Evolutionary conservation across 2,113 vertebrate species (phyloP).

Genomic region (Alexandromys fortis): DNA sequence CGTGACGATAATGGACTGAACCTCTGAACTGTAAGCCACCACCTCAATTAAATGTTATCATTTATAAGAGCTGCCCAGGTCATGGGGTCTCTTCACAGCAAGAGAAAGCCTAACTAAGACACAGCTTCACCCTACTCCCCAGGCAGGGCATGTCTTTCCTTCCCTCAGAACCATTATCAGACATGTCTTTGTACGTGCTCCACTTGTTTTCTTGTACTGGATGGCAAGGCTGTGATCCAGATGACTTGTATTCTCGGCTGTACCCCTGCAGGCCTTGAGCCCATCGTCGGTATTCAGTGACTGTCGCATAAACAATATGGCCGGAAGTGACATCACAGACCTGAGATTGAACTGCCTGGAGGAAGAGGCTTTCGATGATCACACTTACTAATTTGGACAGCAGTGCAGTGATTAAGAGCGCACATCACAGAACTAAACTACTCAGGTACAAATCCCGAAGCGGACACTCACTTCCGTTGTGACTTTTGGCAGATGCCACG

Average conservation of each 20-base stretch:
- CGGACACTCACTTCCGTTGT: background rate
- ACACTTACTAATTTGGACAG: background rate
- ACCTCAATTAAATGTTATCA: background rate
- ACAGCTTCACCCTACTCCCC: background rate
- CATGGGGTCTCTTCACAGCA: background rate
- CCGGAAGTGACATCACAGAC: background rate
- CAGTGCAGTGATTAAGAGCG: background rate
- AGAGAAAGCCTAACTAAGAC: background rate
- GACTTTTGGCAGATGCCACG: background rate
- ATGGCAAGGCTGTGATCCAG: background rate
- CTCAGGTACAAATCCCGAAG: background rate
- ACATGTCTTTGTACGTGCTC: background rate
- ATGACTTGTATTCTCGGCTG: background rate
- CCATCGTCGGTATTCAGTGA: background rate
- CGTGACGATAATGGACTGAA: background rate
- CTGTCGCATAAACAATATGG: background rate
- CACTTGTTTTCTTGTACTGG: background rate
- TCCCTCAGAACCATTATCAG: background rate
- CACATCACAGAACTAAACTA: background rate
- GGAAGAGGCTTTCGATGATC: background rate
- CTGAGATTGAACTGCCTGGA: background rate
- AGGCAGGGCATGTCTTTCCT: background rate
- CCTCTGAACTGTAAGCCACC: background rate
- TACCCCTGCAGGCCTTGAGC: background rate
- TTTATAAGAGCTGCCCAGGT: background rate